Percentiles rank a stretch among this genome's conserved stretches.
Evolutionary conservation across 92 coral and sea anemone species (phyloP).

Genomic region (Porites evermanni): DNA sequence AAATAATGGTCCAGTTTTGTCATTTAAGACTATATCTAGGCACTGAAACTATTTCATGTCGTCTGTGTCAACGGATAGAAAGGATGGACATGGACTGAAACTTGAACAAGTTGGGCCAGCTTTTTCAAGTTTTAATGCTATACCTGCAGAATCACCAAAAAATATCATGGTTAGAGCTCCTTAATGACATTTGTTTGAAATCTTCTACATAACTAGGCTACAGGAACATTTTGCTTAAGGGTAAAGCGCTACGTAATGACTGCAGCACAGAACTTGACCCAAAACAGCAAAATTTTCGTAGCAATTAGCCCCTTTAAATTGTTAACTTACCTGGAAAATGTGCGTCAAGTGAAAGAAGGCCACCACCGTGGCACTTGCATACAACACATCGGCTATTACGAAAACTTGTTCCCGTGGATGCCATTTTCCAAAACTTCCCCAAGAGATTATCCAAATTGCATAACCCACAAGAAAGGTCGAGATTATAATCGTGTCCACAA

Average conservation of each 20-base stretch:
- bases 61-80: no score
- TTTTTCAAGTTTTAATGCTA: no score
- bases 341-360: conserved; percentile 35
- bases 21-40: no score
- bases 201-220: background rate
- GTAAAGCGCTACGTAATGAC: no score
- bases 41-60: no score
- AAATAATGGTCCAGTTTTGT: no score
- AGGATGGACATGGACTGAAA: no score
- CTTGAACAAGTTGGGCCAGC: no score
- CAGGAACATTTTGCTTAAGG: background rate
- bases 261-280: no score
- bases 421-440: background rate
- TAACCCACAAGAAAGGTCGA: background rate
- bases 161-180: background rate
- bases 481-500: background rate
- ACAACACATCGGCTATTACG: conserved; percentile 3
- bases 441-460: background rate
- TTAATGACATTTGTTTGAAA: background rate
- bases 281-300: no score
- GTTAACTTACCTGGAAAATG: conserved; percentile 1
- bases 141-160: background rate
- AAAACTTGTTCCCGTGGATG: background rate
- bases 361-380: conserved; percentile 26
- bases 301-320: no score